Evolutionary conservation across 2,797 vertebrate genomes (phyloP).

Genomic region (Gobionotothen gibberifrons): DNA sequence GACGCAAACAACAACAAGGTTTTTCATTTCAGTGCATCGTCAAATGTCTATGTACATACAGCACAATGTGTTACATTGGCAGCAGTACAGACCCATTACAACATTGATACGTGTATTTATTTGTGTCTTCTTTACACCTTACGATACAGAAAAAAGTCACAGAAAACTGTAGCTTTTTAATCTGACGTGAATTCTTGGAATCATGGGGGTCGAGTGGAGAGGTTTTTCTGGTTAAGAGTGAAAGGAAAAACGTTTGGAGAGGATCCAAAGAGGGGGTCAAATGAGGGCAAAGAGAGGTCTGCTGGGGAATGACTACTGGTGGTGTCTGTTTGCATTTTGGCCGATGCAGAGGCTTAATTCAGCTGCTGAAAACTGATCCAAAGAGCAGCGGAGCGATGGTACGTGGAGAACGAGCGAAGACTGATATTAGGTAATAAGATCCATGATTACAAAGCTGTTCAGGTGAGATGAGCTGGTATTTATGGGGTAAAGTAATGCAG

Average conservation of each 20-base stretch:
- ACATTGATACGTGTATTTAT: background rate
- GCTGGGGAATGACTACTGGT: constrained; percentile 23
- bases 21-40: constrained; percentile 24
- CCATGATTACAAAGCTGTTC: constrained; percentile 22
- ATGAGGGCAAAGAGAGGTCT: background rate
- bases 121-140: background rate
- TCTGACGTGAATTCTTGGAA: background rate
- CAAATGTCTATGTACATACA: constrained; percentile 23
- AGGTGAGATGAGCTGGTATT: constrained; percentile 37
- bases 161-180: background rate
- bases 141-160: background rate
- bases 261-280: constrained; percentile 17
- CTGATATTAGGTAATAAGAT: constrained; percentile 33
- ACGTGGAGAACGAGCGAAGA: background rate
- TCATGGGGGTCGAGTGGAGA: background rate
- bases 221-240: background rate
- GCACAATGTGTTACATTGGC: background rate
- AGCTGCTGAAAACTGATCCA: constrained; percentile 17
- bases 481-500: constrained; percentile 14
- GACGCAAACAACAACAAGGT: constrained; percentile 8
- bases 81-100: constrained; percentile 5
- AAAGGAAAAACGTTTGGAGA: constrained; percentile 45
- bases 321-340: constrained; percentile 68
- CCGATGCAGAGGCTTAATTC: background rate
- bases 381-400: constrained; percentile 1